Percentiles rank a stretch among this genome's conserved stretches.
Evolutionary conservation across 2,113 vertebrate species (phyloP).

Genomic region (Entomyzon cyanotis): DNA sequence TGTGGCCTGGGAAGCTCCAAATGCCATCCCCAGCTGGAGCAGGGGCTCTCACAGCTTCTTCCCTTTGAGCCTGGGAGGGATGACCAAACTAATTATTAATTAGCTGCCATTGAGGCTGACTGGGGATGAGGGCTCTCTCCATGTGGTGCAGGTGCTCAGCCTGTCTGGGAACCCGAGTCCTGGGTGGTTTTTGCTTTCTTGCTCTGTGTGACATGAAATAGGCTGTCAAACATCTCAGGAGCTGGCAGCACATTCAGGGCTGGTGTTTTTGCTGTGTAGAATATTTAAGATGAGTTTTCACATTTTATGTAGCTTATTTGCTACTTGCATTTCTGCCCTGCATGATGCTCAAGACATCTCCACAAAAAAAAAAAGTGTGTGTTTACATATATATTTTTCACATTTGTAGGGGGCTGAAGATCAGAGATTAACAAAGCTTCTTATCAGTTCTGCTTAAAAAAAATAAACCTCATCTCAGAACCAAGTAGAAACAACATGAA

Average conservation of each 20-base stretch:
- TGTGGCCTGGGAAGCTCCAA: neutral
- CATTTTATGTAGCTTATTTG: neutral
- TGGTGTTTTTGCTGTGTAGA: neutral
- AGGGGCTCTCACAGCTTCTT: neutral
- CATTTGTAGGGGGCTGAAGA: neutral
- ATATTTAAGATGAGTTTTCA: neutral
- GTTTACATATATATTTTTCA: neutral
- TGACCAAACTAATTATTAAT: neutral
- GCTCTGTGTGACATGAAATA: neutral
- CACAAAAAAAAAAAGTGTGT: neutral
- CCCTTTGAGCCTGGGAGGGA: neutral
- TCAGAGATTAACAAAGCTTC: neutral
- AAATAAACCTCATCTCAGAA: neutral
- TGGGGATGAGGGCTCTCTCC: neutral
- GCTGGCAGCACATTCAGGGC: neutral
- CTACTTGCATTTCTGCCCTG: neutral
- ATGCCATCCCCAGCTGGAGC: neutral
- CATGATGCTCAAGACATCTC: neutral
- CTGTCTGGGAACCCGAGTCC: neutral
- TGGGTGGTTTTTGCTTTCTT: neutral
- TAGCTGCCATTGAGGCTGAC: neutral
- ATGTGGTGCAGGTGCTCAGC: neutral
- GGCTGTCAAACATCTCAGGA: accelerated
- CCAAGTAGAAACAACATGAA: neutral
- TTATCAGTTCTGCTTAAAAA: neutral